Evolutionary conservation across 2,113 vertebrate species (phyloP).

Genomic region (Dipodomys spectabilis): DNA sequence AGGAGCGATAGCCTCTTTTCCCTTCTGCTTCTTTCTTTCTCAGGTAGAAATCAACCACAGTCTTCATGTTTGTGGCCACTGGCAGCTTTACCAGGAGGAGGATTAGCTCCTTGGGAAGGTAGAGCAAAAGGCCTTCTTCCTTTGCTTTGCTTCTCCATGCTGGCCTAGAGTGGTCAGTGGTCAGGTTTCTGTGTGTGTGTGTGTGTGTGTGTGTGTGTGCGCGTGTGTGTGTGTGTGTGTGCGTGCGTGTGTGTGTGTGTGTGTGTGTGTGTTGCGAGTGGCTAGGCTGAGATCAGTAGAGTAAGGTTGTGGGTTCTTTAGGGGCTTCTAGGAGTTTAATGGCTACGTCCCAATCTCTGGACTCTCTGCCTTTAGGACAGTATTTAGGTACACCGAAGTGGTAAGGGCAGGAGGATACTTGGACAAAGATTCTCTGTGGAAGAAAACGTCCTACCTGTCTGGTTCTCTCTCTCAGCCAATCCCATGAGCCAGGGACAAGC

Average conservation of each 20-base stretch:
- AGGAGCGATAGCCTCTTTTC: background rate
- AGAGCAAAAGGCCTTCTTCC: background rate
- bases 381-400: background rate
- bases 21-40: conserved; percentile 8
- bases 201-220: too few species aligned
- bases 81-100: background rate
- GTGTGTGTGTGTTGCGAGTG: background rate
- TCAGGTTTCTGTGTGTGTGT: background rate
- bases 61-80: background rate
- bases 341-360: too few species aligned
- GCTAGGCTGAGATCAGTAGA: too few species aligned
- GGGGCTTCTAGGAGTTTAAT: background rate
- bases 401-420: background rate
- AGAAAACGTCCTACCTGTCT: background rate
- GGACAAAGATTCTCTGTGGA: background rate
- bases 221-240: too few species aligned
- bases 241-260: too few species aligned
- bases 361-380: background rate
- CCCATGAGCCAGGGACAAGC: background rate
- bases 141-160: background rate
- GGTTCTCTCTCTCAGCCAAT: background rate
- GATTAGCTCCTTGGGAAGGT: background rate
- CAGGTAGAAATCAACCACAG: background rate
- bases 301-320: background rate
- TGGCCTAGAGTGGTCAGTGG: too few species aligned